Evolutionary conservation across 1,140 invertebrate species (phyloP).

Genomic region (Scaptodrosophila lebanonensis): DNA sequence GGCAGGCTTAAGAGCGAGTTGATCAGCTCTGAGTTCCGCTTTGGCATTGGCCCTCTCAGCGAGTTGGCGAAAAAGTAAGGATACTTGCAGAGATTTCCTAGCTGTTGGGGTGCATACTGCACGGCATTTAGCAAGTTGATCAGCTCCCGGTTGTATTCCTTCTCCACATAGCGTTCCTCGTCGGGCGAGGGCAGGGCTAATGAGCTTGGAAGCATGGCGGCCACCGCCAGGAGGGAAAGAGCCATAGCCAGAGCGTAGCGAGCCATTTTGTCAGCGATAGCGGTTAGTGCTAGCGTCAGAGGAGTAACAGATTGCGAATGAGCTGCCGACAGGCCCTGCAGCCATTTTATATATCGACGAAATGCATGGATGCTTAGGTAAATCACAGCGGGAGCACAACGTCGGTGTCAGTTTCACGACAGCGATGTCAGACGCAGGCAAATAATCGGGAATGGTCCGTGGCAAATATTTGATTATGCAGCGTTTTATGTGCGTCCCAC

Average conservation of each 20-base stretch:
- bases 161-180: constrained; percentile 73
- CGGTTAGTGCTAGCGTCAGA: background rate
- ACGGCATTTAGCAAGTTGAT: constrained; percentile 58
- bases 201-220: constrained; percentile 9
- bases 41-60: constrained; percentile 69
- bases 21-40: constrained; percentile 86
- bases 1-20: constrained; percentile 85
- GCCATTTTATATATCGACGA: constrained; percentile 41
- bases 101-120: constrained; percentile 38
- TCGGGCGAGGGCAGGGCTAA: constrained; percentile 54
- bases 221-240: constrained; percentile 21
- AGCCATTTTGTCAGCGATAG: constrained; percentile 27
- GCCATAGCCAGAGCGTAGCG: constrained; percentile 13
- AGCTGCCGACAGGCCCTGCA: constrained; percentile 3
- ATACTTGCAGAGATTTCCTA: constrained; percentile 49
- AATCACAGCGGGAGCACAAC: constrained; percentile 47
- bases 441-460: constrained; percentile 37
- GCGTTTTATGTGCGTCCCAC: constrained; percentile 58
- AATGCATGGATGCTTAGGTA: constrained; percentile 28
- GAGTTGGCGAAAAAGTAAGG: constrained; percentile 48
- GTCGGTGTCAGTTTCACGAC: constrained; percentile 52
- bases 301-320: constrained; percentile 43
- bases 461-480: constrained; percentile 70
- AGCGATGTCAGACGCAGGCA: constrained; percentile 63
- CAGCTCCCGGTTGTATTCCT: constrained; percentile 67